Evolutionary conservation across 2,888 invertebrate genomes (phyloP), one percentile per base, ranked within the genome.

Genomic region (Thumatha senex): DNA sequence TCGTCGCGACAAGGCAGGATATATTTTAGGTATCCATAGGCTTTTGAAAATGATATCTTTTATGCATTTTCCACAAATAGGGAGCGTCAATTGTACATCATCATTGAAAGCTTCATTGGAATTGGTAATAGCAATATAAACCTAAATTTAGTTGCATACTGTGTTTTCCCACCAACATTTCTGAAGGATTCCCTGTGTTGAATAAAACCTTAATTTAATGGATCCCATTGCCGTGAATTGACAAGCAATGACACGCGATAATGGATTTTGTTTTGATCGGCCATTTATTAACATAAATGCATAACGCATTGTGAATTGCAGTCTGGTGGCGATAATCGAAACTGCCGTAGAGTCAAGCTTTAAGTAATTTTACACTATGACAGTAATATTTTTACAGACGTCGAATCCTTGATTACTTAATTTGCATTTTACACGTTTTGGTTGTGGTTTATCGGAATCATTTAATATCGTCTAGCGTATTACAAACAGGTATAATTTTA

Each of bases 101-200:
- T 53, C 48, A 48, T 49, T 62, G 51, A 53, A 48, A 58, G 63
- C 66, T 61, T 69, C 73, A 80, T 82, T 65, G 57, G 84, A 84
- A 84, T 84, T 82, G 82, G 73, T 82, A 85, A 84, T 84, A 57
- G 45, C 59, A 61, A 76, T 78, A 74, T 46, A 70, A 72, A 69
- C 67, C 67, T 66, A 59, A 67, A 67, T 77, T 76, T 71, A 61
- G 47, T 66, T 43, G 51, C 13, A 71, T 76, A 74, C 74, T 67
- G 69, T 46, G 59, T 48, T 54, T 57, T 67, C 40, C 50, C 13
- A 24, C 38, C 30, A 12, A 40, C 46, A 44, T 40, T 48, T 48
- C 39, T 40, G 14, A 35, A 50, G 43, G 36, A 46, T 46, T 45
- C 14, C 10, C 46, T 24, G 43, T 29, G 49, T 43, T 18, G 45